Evolutionary conservation across 2,113 vertebrate genomes (phyloP).

Genomic region (Anarrhichthys ocellatus): DNA sequence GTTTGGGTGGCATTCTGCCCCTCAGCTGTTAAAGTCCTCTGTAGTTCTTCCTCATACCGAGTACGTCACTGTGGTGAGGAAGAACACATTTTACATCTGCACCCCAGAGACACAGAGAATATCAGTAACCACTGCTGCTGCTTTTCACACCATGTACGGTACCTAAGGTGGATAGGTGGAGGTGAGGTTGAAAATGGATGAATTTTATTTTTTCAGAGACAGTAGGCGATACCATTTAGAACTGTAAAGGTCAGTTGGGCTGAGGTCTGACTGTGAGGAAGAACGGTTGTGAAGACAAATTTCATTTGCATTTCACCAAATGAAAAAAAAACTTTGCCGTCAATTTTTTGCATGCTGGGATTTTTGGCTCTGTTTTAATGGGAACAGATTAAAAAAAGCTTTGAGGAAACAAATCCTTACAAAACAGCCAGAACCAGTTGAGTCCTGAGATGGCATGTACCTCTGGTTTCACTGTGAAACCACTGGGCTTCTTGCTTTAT

Average conservation of each 20-base stretch:
- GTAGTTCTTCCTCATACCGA: too few species aligned
- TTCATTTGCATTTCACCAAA: background rate
- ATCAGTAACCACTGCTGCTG: background rate
- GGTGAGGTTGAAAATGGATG: background rate
- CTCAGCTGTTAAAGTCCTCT: too few species aligned
- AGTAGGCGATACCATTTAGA: background rate
- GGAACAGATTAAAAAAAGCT: background rate
- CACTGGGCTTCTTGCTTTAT: background rate
- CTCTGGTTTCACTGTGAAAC: background rate
- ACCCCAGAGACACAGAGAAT: background rate
- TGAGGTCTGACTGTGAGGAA: background rate
- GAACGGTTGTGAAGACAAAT: too few species aligned
- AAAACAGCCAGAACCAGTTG: background rate
- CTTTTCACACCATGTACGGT: background rate
- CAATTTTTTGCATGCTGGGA: background rate
- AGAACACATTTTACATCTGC: background rate
- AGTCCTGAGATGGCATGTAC: background rate
- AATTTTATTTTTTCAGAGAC: background rate
- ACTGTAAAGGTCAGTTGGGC: conserved; percentile 8
- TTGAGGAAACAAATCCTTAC: too few species aligned
- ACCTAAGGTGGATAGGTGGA: background rate
- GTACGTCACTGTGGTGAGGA: background rate
- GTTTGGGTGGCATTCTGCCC: too few species aligned
- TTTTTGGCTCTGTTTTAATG: background rate
- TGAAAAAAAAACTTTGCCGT: background rate